Evolutionary conservation across 2,797 vertebrate genomes (phyloP).

Genomic region (Lacerta bilineata): DNA sequence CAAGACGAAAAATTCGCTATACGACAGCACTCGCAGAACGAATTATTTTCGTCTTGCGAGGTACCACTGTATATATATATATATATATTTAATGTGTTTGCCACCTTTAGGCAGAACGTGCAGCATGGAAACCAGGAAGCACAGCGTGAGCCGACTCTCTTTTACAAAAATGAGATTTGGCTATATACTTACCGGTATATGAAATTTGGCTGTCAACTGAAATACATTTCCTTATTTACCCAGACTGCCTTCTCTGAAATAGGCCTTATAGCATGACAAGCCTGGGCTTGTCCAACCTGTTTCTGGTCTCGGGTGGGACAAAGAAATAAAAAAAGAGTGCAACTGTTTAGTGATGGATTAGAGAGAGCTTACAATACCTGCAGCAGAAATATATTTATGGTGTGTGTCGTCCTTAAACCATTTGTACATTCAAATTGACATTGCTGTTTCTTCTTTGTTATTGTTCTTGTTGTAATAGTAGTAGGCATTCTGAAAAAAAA

Average conservation of each 20-base stretch:
- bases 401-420: background rate
- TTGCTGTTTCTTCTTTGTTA: background rate
- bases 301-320: background rate
- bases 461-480: background rate
- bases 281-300: background rate
- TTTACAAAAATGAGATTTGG: background rate
- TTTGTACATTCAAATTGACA: background rate
- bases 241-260: background rate
- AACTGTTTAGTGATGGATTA: background rate
- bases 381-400: background rate
- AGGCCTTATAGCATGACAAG: background rate
- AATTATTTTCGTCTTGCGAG: too few relatives aligned
- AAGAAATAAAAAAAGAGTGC: background rate
- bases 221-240: background rate
- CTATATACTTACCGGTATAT: background rate
- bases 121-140: background rate
- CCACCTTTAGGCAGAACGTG: background rate
- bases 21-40: too few relatives aligned
- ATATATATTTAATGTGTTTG: too few relatives aligned
- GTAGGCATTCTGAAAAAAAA: too few relatives aligned
- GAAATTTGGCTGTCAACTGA: background rate
- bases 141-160: background rate
- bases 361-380: conserved; percentile 2
- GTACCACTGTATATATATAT: too few relatives aligned
- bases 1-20: too few relatives aligned